Base-by-base conservation (phyloP, 2,113 vertebrate genomes). In the Passer montanus region DNA sequence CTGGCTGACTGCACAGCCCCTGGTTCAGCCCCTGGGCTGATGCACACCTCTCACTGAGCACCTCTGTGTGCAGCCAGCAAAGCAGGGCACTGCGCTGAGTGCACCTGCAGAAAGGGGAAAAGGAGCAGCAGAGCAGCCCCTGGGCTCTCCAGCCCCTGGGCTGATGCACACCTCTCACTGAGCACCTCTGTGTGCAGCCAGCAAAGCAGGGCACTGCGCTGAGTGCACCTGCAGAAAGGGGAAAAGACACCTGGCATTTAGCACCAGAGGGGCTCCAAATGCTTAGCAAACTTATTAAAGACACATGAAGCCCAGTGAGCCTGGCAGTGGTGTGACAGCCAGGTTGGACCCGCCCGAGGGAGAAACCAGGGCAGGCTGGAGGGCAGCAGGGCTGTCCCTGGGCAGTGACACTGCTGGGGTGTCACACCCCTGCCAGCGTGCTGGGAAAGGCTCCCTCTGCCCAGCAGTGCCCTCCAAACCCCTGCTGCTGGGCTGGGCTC, bases 281-380 rank as follows among this genome's bases (percentile, higher is more conserved):
- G 63, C 70, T 90, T 78, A 72, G 83, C 58, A 83, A 96, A 90
- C 70, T 94, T 55, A 85, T 64, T 62, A 87, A 60, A 90, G 87
- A 60, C 70, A 18, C 49, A 44, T 3, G 70, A 69, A 9, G 13
- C 70, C 82, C 82, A 27, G 88, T 16, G 75, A 94, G 66, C 39
- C 67, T 80, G 82, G 78, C 72, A 95, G 83, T 85, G 68, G 22
- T 83, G 37, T 87, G 92, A 85, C 78, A 93, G 78, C 13, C 8
- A 0, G 44, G 52, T 62, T 58, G 76, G 91, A 53, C 37, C 7
- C 90, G 88, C 7, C 53, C 82, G 60, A 53, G 22, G 3, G 75
- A 85, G 63, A 60, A 76, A 79, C 43, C 43, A 27, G 86, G 70
- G 72, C 78, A 59, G 0, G 1, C 19, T n/a, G 79, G 37, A 59